Conservation (phyloP, 1,140 invertebrate species). For the Fopius arisanus region DNA sequence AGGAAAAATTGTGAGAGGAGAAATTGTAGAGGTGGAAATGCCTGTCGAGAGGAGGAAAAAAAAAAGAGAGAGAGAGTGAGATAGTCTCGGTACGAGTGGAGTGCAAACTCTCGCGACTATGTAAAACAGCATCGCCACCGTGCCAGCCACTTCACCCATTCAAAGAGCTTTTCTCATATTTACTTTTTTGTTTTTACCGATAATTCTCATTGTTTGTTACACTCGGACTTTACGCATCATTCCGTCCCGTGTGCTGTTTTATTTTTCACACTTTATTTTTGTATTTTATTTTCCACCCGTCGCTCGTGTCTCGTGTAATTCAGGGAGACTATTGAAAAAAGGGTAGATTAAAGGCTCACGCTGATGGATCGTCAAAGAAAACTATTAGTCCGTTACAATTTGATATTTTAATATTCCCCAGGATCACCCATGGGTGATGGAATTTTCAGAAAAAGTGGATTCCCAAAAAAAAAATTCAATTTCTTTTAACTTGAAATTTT, state of each 20-base stretch:
- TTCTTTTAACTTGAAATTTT: too few relatives aligned
- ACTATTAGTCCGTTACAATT: conserved; percentile 36
- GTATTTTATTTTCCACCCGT: background rate
- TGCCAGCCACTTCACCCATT: conserved; percentile 44
- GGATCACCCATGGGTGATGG: conserved; percentile 46
- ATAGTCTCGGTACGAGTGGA: background rate
- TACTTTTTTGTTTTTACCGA: background rate
- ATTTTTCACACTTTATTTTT: conserved; percentile 2
- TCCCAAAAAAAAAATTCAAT: too few relatives aligned
- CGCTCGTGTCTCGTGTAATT: background rate
- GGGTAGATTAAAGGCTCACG: conserved; percentile 54
- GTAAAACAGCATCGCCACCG: conserved; percentile 51
- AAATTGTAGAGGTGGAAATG: conserved; percentile 27
- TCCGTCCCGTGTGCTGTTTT: background rate
- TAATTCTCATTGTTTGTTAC: background rate
- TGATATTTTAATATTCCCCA: background rate
- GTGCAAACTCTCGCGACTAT: conserved; percentile 50
- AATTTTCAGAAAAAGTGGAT: conserved; percentile 55
- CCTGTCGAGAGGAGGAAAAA: conserved; percentile 23
- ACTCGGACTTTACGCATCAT: background rate
- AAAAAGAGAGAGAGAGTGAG: conserved; percentile 43
- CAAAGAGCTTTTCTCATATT: conserved; percentile 39
- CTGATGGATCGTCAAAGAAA: conserved; percentile 53
- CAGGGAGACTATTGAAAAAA: conserved; percentile 41
- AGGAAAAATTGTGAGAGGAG: conserved; percentile 17